These are phyloP conservation scores for Chinchilla lanigera DNA, from an alignment of 2,113 vertebrate genomes.

Conservation along the genomic window DNA sequence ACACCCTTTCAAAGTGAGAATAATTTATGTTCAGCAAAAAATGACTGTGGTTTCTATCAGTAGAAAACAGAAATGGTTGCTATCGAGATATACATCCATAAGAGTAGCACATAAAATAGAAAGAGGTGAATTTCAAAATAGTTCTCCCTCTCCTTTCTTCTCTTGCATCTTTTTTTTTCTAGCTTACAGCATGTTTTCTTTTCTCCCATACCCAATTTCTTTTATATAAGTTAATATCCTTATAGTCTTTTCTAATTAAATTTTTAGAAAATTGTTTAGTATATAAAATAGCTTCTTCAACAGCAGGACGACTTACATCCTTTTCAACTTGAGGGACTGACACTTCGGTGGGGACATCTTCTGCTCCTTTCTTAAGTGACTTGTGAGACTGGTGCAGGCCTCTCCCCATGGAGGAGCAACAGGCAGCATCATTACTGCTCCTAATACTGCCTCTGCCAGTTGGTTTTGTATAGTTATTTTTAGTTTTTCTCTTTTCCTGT, in stretches of 20 bases:
- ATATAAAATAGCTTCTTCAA: background rate
- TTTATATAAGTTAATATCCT: background rate
- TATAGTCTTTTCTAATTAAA: background rate
- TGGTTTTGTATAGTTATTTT: background rate
- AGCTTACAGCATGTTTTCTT: background rate
- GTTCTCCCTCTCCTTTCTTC: background rate
- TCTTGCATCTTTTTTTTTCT: background rate
- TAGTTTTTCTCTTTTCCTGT: background rate
- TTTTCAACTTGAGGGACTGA: background rate
- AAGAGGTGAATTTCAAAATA: background rate
- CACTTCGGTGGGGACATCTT: background rate
- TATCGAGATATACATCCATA: background rate
- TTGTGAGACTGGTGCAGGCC: background rate
- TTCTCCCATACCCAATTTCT: background rate
- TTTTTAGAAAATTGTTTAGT: background rate
- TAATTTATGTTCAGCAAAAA: background rate
- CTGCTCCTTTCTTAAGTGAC: background rate
- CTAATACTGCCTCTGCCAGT: background rate
- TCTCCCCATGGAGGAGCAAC: rapidly evolving
- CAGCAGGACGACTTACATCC: background rate
- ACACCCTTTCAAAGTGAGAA: background rate
- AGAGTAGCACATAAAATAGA: background rate
- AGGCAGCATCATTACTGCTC: background rate
- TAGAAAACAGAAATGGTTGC: background rate
- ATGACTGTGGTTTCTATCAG: background rate